A percentile compares a stretch with the other conserved stretches of the same genome.
These are phyloP conservation scores for Rhingia campestris DNA, from an alignment of 2,888 invertebrate species.

Conservation along the genomic window DNA sequence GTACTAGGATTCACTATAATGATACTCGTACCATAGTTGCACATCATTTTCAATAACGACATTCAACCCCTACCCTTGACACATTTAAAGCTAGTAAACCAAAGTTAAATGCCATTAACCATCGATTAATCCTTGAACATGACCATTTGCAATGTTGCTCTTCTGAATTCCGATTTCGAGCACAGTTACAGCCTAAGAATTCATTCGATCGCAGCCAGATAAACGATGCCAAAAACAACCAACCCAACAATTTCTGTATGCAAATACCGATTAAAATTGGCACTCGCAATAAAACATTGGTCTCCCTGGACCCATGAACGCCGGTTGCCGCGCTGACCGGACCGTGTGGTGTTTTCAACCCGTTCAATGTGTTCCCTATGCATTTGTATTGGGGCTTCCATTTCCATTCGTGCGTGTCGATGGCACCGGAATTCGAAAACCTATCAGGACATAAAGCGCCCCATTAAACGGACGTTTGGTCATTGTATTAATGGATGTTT, in stretches of 20 bases:
- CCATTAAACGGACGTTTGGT: conserved; percentile 76
- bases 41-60: too few species aligned
- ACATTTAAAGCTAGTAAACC: conserved; percentile 50
- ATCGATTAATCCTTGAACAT: conserved; percentile 69
- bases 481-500: conserved; percentile 75
- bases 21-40: too few species aligned
- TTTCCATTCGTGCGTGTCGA: conserved; percentile 66
- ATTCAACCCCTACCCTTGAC: background rate
- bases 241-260: conserved; percentile 51
- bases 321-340: conserved; percentile 1
- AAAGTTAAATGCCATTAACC: conserved; percentile 69
- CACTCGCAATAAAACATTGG: conserved; percentile 70
- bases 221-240: conserved; percentile 55
- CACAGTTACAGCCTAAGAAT: conserved; percentile 48
- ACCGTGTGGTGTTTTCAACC: conserved; percentile 1
- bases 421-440: conserved; percentile 72
- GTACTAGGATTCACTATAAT: too few species aligned
- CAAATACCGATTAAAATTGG: conserved; percentile 73
- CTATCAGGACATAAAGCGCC: conserved; percentile 74
- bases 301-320: conserved; percentile 30
- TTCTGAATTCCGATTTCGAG: conserved; percentile 41
- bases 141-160: conserved; percentile 59
- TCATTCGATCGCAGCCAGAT: conserved; percentile 65
- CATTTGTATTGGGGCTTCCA: conserved; percentile 37
- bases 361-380: conserved; percentile 42